A percentile compares a stretch with the other conserved stretches of the same genome.
These are phyloP conservation scores for Xyrichtys novacula DNA, from an alignment of 2,797 vertebrate species.

Conservation along the genomic window DNA sequence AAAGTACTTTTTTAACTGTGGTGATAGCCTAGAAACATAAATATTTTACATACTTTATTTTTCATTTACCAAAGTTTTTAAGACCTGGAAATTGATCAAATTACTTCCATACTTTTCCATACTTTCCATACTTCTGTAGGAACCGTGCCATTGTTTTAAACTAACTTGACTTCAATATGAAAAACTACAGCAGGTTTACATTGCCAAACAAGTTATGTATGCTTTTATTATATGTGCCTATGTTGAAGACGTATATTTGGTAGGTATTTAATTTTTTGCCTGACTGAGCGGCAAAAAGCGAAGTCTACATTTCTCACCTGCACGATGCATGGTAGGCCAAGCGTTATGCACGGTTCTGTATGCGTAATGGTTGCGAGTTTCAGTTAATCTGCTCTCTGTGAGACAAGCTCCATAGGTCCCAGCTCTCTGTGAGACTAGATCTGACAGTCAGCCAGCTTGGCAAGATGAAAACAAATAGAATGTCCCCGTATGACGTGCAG, in stretches of 20 bases:
- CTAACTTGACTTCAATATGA: too few species aligned
- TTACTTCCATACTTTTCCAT: too few species aligned
- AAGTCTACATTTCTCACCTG: slow-evolving; percentile 58
- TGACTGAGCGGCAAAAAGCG: slow-evolving; percentile 27
- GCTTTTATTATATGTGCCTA: background rate
- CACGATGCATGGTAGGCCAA: slow-evolving; percentile 33
- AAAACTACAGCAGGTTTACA: slow-evolving; percentile 8
- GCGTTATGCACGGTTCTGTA: slow-evolving; percentile 67
- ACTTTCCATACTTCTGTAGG: too few species aligned
- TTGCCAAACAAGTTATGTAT: slow-evolving; percentile 10
- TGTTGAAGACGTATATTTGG: slow-evolving; percentile 7
- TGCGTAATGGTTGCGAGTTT: slow-evolving; percentile 60
- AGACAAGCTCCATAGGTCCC: slow-evolving; percentile 62
- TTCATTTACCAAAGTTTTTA: too few species aligned
- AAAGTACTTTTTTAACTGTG: too few species aligned
- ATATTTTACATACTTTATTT: too few species aligned
- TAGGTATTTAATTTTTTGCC: slow-evolving; percentile 22
- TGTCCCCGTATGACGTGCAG: slow-evolving; percentile 29
- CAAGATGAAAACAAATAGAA: slow-evolving; percentile 46
- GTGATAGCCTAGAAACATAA: too few species aligned
- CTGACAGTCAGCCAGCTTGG: slow-evolving; percentile 59
- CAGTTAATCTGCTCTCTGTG: slow-evolving; percentile 59
- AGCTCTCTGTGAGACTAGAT: slow-evolving; percentile 57
- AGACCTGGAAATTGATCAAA: too few species aligned
- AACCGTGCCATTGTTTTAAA: too few species aligned